Conservation (phyloP, 1,140 invertebrate genomes). For the Vanessa atalanta region DNA sequence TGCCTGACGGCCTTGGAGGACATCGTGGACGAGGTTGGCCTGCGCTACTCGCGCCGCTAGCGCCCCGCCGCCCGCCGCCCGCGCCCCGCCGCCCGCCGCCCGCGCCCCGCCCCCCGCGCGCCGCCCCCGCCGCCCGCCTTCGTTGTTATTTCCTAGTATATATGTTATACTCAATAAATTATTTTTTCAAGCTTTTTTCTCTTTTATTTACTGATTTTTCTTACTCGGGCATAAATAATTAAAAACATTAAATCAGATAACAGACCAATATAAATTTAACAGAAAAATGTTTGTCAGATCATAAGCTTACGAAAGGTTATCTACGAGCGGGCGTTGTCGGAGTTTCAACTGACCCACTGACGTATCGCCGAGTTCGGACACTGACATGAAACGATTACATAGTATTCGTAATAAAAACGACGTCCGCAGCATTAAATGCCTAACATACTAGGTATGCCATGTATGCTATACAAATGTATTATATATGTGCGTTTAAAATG, state of each 20-base stretch:
- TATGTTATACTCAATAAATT: constrained; percentile 63
- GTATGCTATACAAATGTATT: too few relatives aligned
- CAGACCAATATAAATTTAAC: background rate
- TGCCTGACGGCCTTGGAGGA: constrained; percentile 88
- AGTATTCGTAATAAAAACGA: background rate
- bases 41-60: constrained; percentile 85
- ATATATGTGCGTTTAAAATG: background rate
- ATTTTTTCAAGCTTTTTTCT: constrained; percentile 51
- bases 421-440: background rate
- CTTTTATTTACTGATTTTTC: constrained; percentile 42
- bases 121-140: background rate
- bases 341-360: constrained; percentile 6
- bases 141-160: constrained; percentile 28
- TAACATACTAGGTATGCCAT: background rate
- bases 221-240: too few relatives aligned
- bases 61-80: background rate
- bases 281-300: background rate
- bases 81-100: background rate
- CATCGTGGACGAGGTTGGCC: constrained; percentile 85
- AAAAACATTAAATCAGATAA: background rate
- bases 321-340: background rate
- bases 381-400: background rate
- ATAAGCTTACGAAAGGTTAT: background rate
- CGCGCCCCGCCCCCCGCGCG: background rate
- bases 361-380: background rate